A percentile compares a stretch with the other conserved stretches of the same genome.
These are phyloP conservation scores for Agrotis clavis DNA, from an alignment of 2,888 invertebrate species.

Conservation along the genomic window DNA sequence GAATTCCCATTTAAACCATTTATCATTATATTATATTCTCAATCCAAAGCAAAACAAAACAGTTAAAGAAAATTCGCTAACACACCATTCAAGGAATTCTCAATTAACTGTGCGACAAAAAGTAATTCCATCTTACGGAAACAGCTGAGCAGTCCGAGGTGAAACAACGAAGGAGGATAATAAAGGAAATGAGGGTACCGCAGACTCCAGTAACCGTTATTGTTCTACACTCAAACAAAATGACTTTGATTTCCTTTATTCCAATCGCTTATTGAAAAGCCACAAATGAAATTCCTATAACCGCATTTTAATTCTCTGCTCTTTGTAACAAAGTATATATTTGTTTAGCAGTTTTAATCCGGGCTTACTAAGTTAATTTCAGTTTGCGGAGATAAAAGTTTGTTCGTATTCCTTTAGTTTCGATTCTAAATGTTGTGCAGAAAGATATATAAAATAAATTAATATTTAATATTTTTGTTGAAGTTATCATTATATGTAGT, in stretches of 20 bases:
- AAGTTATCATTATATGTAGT: too few species aligned
- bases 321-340: neutral
- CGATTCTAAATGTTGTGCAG: neutral
- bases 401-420: neutral
- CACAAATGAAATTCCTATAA: conserved; percentile 37
- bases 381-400: neutral
- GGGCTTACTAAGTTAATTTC: neutral
- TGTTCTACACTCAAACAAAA: conserved; percentile 60
- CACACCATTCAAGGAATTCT: conserved; percentile 15
- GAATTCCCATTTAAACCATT: neutral
- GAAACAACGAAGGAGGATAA: conserved; percentile 59
- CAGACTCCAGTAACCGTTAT: conserved; percentile 48
- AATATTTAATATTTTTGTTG: too few species aligned
- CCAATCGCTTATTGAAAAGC: conserved; percentile 54
- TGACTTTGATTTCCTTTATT: conserved; percentile 65
- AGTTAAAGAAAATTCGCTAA: neutral
- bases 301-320: conserved; percentile 14
- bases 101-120: conserved; percentile 36
- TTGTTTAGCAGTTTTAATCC: conserved; percentile 22
- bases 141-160: conserved; percentile 53
- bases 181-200: conserved; percentile 67
- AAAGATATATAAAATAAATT: too few species aligned
- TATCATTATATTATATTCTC: neutral
- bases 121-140: conserved; percentile 38
- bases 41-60: conserved; percentile 9